phyloP scores from a whole-genome alignment of 23 tunicate genomes.

The Botrylloides violaceus region DNA sequence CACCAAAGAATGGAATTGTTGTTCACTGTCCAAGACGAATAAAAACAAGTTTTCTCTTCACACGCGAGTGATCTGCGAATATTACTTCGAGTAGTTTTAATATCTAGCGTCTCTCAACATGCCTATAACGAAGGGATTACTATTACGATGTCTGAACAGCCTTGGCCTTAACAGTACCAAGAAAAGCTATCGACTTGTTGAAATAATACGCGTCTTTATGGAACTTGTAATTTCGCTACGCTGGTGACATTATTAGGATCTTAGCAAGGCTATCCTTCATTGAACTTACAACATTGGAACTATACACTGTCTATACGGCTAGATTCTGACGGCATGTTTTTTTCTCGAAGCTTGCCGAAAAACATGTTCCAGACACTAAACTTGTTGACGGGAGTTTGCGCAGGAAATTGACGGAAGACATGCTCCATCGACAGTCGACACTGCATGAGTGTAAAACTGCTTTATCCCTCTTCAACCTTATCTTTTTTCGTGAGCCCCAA shows the following conservation, averaged over 20 bases:
- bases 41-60: not conserved
- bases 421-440: not conserved
- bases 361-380: not conserved
- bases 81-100: not conserved
- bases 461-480: not conserved
- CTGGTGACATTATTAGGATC: too few relatives aligned
- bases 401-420: conserved; percentile 1
- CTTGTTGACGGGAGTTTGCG: not conserved
- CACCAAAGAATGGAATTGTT: not conserved
- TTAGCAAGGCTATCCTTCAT: too few relatives aligned
- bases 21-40: not conserved
- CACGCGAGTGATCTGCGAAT: not conserved
- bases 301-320: too few relatives aligned
- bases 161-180: too few relatives aligned
- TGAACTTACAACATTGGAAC: too few relatives aligned
- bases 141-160: too few relatives aligned
- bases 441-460: not conserved
- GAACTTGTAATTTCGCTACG: too few relatives aligned
- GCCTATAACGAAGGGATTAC: too few relatives aligned
- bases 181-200: too few relatives aligned
- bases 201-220: too few relatives aligned
- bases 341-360: not conserved
- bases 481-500: not conserved
- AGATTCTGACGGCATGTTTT: too few relatives aligned
- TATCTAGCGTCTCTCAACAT: not conserved